Conservation (phyloP, 2,113 vertebrate species). For the Pseudonaja textilis region DNA sequence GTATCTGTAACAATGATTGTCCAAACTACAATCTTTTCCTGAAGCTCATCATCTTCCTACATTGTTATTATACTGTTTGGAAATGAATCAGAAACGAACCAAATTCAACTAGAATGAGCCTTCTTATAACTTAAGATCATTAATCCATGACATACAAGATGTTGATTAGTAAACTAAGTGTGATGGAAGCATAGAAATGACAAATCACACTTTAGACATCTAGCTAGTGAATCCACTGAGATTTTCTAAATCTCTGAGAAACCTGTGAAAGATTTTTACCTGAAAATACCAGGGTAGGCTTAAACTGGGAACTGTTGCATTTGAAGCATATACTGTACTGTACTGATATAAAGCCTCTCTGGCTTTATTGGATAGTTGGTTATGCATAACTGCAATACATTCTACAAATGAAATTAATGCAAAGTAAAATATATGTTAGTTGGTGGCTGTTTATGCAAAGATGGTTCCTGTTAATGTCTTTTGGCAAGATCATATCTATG, state of each 20-base stretch:
- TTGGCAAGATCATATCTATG: neutral
- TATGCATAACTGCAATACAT: neutral
- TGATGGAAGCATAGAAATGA: neutral
- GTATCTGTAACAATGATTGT: neutral
- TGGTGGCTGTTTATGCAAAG: neutral
- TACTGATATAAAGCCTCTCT: neutral
- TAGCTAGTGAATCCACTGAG: neutral
- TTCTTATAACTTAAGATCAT: neutral
- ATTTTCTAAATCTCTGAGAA: neutral
- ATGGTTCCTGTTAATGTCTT: neutral
- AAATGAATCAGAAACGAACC: neutral
- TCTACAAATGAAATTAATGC: neutral
- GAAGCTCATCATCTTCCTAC: neutral
- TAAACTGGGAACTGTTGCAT: neutral
- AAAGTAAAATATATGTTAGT: neutral
- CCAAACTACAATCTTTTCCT: neutral
- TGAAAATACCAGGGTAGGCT: neutral
- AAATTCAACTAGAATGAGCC: neutral
- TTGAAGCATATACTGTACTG: neutral
- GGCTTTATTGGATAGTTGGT: neutral
- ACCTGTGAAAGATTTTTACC: neutral
- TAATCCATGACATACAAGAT: neutral
- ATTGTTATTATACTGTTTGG: neutral
- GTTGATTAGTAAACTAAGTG: neutral
- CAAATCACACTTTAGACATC: neutral